Percentiles rank a stretch among this genome's conserved stretches.
Evolutionary conservation across 1,140 invertebrate species (phyloP).

Genomic region (Pseudomyrmex gracilis): DNA sequence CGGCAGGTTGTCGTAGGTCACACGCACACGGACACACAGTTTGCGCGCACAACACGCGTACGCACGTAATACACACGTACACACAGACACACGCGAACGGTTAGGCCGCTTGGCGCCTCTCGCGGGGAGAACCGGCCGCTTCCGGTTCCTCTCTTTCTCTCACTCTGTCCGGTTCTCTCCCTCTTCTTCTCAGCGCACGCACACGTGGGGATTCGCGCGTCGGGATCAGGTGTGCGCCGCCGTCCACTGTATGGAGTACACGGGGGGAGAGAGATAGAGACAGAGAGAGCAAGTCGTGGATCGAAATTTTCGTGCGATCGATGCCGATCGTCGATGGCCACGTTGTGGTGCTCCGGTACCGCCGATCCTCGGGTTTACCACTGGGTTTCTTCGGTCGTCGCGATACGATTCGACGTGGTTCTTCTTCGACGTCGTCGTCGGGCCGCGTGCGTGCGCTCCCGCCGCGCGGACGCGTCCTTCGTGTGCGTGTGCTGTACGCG

Average conservation of each 20-base stretch:
- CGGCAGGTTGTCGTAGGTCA: constrained; percentile 70
- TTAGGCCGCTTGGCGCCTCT: neutral
- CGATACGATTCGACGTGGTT: constrained; percentile 19
- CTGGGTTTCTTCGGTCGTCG: neutral
- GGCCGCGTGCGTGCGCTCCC: constrained; percentile 20
- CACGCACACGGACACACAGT: constrained; percentile 1
- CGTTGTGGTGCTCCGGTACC: constrained; percentile 10
- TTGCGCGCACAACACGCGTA: neutral
- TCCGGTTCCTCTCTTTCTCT: constrained; percentile 25
- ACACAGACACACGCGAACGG: neutral
- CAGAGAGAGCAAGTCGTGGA: neutral
- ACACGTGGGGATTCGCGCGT: constrained; percentile 52
- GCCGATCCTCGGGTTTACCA: constrained; percentile 21
- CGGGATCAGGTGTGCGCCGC: constrained; percentile 56
- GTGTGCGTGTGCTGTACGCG: constrained; percentile 47
- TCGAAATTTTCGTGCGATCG: constrained; percentile 48
- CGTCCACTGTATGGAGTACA: neutral
- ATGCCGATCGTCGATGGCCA: constrained; percentile 34
- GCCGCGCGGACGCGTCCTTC: neutral
- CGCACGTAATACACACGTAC: neutral
- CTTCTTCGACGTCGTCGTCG: constrained; percentile 13
- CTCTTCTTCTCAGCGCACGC: constrained; percentile 18
- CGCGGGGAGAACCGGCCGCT: constrained; percentile 19
- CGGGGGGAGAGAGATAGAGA: too few species aligned
- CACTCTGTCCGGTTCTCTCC: neutral